Percentiles rank a stretch among this genome's conserved stretches.
Evolutionary conservation across 1,140 invertebrate species (phyloP).

Genomic region (Metopolophium dirhodum): DNA sequence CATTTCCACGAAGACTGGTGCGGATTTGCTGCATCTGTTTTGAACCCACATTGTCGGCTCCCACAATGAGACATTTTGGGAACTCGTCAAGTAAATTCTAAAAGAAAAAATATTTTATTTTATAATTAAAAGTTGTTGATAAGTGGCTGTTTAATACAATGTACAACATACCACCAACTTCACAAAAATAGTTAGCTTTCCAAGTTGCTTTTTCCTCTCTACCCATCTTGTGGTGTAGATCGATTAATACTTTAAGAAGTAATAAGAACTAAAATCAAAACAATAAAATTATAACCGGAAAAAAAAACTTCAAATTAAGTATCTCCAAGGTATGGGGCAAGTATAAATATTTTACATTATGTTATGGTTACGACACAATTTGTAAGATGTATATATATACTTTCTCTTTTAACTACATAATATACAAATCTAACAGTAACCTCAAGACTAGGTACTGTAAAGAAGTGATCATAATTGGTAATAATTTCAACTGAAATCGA

Average conservation of each 20-base stretch:
- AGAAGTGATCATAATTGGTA: background rate
- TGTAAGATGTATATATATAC: background rate
- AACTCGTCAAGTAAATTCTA: constrained; percentile 97
- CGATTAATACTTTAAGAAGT: constrained; percentile 70
- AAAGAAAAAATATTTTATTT: constrained; percentile 62
- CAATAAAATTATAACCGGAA: background rate
- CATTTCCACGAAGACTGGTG: constrained; percentile 85
- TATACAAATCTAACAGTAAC: background rate
- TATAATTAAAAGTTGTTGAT: constrained; percentile 7
- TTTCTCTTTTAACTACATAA: background rate
- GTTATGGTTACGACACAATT: background rate
- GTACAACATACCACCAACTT: constrained; percentile 88
- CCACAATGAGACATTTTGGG: constrained; percentile 98
- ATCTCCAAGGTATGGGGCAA: too few relatives aligned
- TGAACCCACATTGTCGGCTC: constrained; percentile 99
- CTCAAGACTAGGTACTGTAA: background rate
- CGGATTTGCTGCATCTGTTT: constrained; percentile 99
- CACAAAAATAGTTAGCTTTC: constrained; percentile 98
- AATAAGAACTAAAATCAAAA: constrained; percentile 75
- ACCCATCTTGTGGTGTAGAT: constrained; percentile 91
- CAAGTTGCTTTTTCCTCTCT: constrained; percentile 99
- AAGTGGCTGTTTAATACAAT: too few relatives aligned
- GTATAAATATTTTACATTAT: constrained; percentile 18
- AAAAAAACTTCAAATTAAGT: background rate
- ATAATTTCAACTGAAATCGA: background rate